Conservation (phyloP, 1,140 invertebrate genomes). For the Papilio polyxenes region DNA sequence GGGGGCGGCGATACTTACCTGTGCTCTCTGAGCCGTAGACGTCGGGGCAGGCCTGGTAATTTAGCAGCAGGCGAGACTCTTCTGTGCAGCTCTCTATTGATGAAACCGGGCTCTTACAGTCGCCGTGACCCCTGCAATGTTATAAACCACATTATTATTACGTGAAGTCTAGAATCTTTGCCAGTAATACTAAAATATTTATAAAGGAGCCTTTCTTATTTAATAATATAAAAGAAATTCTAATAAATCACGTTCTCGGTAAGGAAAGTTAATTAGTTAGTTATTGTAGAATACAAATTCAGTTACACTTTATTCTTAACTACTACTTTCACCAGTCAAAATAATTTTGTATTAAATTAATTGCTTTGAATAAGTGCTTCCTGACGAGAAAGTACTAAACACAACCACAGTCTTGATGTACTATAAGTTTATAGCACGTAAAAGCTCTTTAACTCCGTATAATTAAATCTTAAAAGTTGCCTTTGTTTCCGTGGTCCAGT, state of each 20-base stretch:
- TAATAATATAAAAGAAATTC: no score
- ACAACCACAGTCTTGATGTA: not conserved
- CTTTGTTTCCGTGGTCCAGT: not conserved
- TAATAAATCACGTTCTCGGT: not conserved
- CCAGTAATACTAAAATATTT: not conserved
- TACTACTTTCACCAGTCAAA: not conserved
- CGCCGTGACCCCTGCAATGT: slow-evolving; percentile 84
- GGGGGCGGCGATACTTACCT: slow-evolving; percentile 69
- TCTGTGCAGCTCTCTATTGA: slow-evolving; percentile 91
- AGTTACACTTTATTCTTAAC: not conserved
- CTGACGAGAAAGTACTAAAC: not conserved
- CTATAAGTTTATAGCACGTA: not conserved
- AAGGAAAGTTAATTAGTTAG: not conserved
- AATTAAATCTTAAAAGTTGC: slow-evolving; percentile 4
- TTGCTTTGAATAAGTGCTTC: not conserved
- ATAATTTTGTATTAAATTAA: not conserved
- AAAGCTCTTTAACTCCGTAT: not conserved
- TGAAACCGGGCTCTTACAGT: slow-evolving; percentile 88
- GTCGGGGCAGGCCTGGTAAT: slow-evolving; percentile 93
- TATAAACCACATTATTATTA: slow-evolving; percentile 9
- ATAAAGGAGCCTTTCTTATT: not conserved
- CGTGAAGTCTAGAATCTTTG: not conserved
- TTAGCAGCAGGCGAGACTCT: slow-evolving; percentile 87
- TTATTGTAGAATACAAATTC: no score
- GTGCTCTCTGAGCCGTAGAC: slow-evolving; percentile 86